Conservation (phyloP, 2,888 invertebrate species). For the Disparrhopalites patrizii region DNA sequence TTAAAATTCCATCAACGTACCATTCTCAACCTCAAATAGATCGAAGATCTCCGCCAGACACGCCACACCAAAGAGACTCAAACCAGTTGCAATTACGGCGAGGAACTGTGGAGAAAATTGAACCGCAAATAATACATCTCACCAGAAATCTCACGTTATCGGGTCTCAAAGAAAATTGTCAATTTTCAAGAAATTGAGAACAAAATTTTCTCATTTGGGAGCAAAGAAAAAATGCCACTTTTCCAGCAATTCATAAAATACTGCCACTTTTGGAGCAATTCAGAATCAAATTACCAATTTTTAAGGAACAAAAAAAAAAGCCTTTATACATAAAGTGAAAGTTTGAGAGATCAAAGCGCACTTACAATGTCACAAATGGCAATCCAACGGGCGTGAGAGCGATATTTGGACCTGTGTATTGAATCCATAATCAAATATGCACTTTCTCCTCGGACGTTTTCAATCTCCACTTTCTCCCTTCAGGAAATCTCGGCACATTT, state of each 20-base stretch:
- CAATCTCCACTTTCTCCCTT: background rate
- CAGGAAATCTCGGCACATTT: background rate
- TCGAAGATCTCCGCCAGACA: conserved; percentile 13
- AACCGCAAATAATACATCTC: too few species aligned
- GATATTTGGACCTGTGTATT: background rate
- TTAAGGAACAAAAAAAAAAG: too few species aligned
- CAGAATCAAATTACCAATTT: too few species aligned
- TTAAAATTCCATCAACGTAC: conserved; percentile 4
- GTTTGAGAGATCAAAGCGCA: too few species aligned
- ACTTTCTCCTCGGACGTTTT: background rate
- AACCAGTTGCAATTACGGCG: background rate
- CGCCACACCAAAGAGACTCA: background rate
- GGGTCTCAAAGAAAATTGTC: too few species aligned
- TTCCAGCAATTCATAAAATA: too few species aligned
- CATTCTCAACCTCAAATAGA: conserved; percentile 13
- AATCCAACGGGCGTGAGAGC: background rate
- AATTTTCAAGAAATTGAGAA: too few species aligned
- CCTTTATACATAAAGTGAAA: too few species aligned
- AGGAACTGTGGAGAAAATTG: background rate
- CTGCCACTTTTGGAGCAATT: too few species aligned
- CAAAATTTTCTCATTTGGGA: too few species aligned
- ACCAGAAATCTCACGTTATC: too few species aligned
- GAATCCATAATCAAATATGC: background rate
- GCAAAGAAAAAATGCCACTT: too few species aligned
- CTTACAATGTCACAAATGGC: conserved; percentile 8